Evolutionary conservation across 2,797 vertebrate genomes (phyloP).

Genomic region (Squalus acanthias): DNA sequence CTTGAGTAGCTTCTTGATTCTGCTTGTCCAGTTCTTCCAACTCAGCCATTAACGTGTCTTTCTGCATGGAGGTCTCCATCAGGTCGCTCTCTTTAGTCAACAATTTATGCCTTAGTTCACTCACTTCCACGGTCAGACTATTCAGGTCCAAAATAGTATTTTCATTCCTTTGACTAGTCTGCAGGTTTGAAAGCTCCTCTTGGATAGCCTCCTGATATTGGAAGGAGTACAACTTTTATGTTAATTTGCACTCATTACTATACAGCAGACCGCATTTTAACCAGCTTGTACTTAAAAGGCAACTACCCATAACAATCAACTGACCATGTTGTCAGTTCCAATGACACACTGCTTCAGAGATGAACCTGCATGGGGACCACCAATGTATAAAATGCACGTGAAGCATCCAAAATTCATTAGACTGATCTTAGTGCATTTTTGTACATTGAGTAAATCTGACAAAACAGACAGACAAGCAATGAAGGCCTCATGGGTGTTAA

Average conservation of each 20-base stretch:
- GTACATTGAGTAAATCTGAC: background rate
- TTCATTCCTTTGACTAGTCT: conserved; percentile 47
- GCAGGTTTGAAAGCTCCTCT: conserved; percentile 52
- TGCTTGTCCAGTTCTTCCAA: conserved; percentile 88
- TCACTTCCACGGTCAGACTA: conserved; percentile 51
- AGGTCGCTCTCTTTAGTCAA: conserved; percentile 65
- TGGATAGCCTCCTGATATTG: conserved; percentile 53
- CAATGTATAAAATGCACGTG: background rate
- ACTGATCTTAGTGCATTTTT: background rate
- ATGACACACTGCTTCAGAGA: background rate
- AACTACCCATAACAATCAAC: background rate
- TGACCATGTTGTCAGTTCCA: background rate
- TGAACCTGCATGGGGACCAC: background rate
- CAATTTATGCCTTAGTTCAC: conserved; percentile 65
- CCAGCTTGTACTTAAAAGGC: conserved; percentile 31
- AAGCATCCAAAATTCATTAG: background rate
- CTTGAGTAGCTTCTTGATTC: conserved; percentile 92
- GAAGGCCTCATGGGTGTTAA: background rate
- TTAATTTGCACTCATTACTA: background rate
- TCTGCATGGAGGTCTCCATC: conserved; percentile 65
- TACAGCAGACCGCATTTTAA: background rate
- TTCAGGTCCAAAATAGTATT: conserved; percentile 40
- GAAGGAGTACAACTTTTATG: background rate
- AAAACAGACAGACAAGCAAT: background rate
- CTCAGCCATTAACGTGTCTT: conserved; percentile 70